phyloP scores from a whole-genome alignment of 2,113 vertebrate genomes.

The Xenopus tropicalis region DNA sequence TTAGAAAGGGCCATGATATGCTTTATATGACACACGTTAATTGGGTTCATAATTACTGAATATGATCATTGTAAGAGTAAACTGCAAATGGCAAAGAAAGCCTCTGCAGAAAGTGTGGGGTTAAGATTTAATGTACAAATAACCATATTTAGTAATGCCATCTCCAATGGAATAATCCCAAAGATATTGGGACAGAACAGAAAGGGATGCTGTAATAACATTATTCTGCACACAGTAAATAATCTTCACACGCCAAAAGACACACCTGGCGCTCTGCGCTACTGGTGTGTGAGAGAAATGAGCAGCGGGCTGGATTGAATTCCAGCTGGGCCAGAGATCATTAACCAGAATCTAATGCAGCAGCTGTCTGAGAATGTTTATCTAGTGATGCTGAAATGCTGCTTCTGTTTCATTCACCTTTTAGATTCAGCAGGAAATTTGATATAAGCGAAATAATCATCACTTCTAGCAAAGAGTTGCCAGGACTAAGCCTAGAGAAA shows the following conservation, averaged over 20 bases:
- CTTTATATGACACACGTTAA: too few species aligned
- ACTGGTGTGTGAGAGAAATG: constrained; percentile 48
- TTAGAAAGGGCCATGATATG: too few species aligned
- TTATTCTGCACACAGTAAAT: constrained; percentile 46
- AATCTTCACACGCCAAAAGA: constrained; percentile 54
- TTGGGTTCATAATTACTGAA: too few species aligned
- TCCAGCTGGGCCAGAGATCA: constrained; percentile 51
- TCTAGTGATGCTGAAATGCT: constrained; percentile 49
- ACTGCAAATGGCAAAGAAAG: too few species aligned
- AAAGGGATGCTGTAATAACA: constrained; percentile 28
- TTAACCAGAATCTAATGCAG: constrained; percentile 56
- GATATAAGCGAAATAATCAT: constrained; percentile 13
- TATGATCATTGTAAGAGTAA: too few species aligned
- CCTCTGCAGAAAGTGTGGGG: too few species aligned
- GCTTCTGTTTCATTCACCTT: constrained; percentile 48
- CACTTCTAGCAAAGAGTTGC: not conserved
- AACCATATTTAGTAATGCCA: too few species aligned
- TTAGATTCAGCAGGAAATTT: constrained; percentile 34
- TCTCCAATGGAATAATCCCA: too few species aligned
- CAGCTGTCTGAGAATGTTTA: constrained; percentile 56
- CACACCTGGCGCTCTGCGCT: constrained; percentile 44
- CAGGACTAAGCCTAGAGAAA: not conserved
- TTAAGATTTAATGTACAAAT: too few species aligned
- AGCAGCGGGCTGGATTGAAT: constrained; percentile 44
- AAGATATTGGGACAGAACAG: too few species aligned